A percentile compares a stretch with the other conserved stretches of the same genome.
phyloP scores from a whole-genome alignment of 1,140 invertebrate genomes.

The Neelides sp. region DNA sequence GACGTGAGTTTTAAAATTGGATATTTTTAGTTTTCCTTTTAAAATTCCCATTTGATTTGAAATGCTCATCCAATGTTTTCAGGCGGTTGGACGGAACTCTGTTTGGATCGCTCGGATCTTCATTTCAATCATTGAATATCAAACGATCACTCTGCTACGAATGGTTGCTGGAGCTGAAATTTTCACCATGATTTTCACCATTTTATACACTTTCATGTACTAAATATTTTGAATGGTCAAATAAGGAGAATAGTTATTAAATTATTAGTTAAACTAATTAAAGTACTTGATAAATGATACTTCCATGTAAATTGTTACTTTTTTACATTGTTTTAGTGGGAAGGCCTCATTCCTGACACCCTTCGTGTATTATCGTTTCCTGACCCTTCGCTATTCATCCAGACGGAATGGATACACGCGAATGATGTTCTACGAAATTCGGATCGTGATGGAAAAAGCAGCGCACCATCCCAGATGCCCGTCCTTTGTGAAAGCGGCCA shows the following conservation, averaged over 20 bases:
- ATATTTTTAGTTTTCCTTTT: too few relatives aligned
- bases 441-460: conserved; percentile 46
- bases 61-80: too few relatives aligned
- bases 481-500: conserved; percentile 41
- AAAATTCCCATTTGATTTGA: too few relatives aligned
- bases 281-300: neutral
- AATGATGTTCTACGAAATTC: conserved; percentile 69
- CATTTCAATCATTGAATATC: conserved; percentile 72
- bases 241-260: neutral
- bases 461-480: conserved; percentile 50
- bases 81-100: conserved; percentile 75
- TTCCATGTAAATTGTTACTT: neutral
- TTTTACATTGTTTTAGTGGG: conserved; percentile 51
- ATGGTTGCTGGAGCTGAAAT: conserved; percentile 81
- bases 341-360: conserved; percentile 71
- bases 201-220: conserved; percentile 75
- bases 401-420: conserved; percentile 88
- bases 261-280: neutral
- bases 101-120: conserved; percentile 73
- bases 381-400: conserved; percentile 74
- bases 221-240: conserved; percentile 30
- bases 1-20: conserved; percentile 59
- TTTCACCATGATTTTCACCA: conserved; percentile 72
- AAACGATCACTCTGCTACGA: conserved; percentile 72
- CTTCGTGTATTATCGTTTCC: conserved; percentile 89